These are phyloP conservation scores for Hydropsyche betteni DNA, from an alignment of 2,888 invertebrate genomes.

Conservation along the genomic window DNA sequence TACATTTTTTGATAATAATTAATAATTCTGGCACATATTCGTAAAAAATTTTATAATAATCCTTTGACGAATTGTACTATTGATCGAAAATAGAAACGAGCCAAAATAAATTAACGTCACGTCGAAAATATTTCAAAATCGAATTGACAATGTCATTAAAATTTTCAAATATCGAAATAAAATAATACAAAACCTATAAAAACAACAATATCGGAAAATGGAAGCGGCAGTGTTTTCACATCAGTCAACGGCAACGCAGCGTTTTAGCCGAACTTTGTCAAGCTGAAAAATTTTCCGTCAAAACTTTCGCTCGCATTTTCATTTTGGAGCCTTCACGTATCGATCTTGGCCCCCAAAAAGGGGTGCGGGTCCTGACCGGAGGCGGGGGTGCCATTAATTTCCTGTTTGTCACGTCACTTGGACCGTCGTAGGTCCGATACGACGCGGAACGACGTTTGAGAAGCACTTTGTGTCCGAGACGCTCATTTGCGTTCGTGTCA, in stretches of 20 bases:
- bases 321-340: not conserved
- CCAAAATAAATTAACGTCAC: too few species aligned
- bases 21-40: too few species aligned
- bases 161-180: too few species aligned
- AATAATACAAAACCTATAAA: constrained; percentile 39
- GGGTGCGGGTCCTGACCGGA: not conserved
- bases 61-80: too few species aligned
- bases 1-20: too few species aligned
- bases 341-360: not conserved
- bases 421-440: constrained; percentile 14
- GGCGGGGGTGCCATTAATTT: constrained; percentile 27
- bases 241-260: not conserved
- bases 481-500: not conserved
- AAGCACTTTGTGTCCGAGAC: constrained; percentile 1
- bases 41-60: too few species aligned
- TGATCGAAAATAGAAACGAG: too few species aligned
- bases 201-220: not conserved
- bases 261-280: not conserved
- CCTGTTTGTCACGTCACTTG: constrained; percentile 43
- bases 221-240: not conserved
- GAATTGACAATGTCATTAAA: too few species aligned
- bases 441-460: constrained; percentile 17
- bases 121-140: too few species aligned
- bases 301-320: constrained; percentile 9
- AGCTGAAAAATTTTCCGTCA: constrained; percentile 4